Evolutionary conservation across 2,888 invertebrate genomes (phyloP).

Genomic region (Lochmaea capreae): DNA sequence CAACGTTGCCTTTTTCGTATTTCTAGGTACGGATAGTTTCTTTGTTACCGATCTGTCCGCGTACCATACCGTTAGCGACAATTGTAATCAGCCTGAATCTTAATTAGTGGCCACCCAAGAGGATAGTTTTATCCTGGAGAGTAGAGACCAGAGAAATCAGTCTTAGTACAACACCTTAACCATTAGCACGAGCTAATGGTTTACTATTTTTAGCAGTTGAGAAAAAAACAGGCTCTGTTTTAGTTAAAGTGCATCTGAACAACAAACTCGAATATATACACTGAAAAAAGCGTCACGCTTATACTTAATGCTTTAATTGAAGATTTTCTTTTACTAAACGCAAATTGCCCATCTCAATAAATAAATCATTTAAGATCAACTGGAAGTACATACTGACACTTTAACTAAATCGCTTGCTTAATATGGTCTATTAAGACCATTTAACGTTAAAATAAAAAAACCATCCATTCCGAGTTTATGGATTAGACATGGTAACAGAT

Average conservation of each 20-base stretch:
- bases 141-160: slow-evolving; percentile 60
- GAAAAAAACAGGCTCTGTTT: slow-evolving; percentile 45
- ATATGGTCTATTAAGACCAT: slow-evolving; percentile 4
- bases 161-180: slow-evolving; percentile 63
- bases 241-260: slow-evolving; percentile 35
- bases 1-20: slow-evolving; percentile 64
- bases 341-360: slow-evolving; percentile 7
- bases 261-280: slow-evolving; percentile 29
- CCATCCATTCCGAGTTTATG: not conserved
- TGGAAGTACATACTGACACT: not conserved
- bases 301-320: slow-evolving; percentile 15
- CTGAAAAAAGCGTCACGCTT: slow-evolving; percentile 27
- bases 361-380: slow-evolving; percentile 3
- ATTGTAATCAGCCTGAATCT: slow-evolving; percentile 68
- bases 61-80: slow-evolving; percentile 67
- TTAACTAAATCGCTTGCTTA: not conserved
- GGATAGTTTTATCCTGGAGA: slow-evolving; percentile 62
- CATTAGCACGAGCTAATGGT: slow-evolving; percentile 66
- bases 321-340: slow-evolving; percentile 7
- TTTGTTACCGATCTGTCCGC: slow-evolving; percentile 62
- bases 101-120: slow-evolving; percentile 68
- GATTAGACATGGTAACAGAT: not conserved
- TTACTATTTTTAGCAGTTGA: slow-evolving; percentile 61
- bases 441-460: slow-evolving; percentile 3
- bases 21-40: slow-evolving; percentile 64